Evolutionary conservation across 2,113 vertebrate genomes (phyloP).

Genomic region (Paramisgurnus dabryanus): DNA sequence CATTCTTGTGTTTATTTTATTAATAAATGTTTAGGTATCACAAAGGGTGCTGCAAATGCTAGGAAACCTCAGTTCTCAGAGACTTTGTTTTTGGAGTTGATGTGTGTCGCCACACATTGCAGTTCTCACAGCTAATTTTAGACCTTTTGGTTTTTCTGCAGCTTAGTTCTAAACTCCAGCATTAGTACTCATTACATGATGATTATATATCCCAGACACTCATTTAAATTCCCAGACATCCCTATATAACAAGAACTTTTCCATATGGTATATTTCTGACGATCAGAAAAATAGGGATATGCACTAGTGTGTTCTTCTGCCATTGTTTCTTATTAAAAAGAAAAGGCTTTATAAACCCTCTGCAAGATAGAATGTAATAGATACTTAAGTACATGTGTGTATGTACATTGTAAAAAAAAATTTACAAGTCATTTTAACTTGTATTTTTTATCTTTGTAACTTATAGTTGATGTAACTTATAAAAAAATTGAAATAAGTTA

Average conservation of each 20-base stretch:
- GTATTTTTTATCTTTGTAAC: no score
- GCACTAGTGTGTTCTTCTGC: no score
- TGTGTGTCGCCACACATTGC: not conserved
- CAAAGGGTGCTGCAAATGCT: not conserved
- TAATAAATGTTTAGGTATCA: not conserved
- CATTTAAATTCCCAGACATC: constrained; percentile 25
- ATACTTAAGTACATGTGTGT: no score
- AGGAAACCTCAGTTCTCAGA: not conserved
- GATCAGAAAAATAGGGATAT: not conserved
- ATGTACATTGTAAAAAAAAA: not conserved
- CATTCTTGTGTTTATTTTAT: not conserved
- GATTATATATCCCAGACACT: not conserved
- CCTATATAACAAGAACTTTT: not conserved
- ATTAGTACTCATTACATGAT: not conserved
- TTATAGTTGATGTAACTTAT: no score
- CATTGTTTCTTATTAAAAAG: no score
- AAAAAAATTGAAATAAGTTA: no score
- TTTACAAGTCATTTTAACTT: no score
- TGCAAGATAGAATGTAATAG: no score
- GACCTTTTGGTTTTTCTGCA: not conserved
- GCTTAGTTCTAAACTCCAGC: not conserved
- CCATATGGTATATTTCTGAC: not conserved
- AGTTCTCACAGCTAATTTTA: constrained; percentile 13
- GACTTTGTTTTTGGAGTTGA: not conserved
- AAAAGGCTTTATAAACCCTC: no score